Conservation (phyloP, 92 coral and sea anemone species). For the Porites evermanni region DNA sequence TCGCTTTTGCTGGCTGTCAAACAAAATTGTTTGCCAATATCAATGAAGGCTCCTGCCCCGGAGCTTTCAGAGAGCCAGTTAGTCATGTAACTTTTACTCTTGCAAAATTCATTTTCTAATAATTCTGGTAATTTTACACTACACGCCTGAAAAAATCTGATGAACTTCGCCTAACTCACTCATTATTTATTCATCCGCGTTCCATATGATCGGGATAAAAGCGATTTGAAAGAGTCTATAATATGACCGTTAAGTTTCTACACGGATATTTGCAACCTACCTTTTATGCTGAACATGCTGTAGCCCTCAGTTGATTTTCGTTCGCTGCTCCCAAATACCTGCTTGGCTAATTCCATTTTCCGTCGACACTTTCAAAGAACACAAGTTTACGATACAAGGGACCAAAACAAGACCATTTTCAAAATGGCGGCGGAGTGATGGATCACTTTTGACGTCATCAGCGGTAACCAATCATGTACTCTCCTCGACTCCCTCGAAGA, state of each 20-base stretch:
- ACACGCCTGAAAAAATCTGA: slow-evolving; percentile 38
- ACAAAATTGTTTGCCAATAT: neutral
- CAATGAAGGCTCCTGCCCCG: too few species aligned
- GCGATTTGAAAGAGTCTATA: slow-evolving; percentile 52
- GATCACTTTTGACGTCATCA: slow-evolving; percentile 79
- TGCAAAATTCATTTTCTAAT: neutral
- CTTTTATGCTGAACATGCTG: slow-evolving; percentile 80
- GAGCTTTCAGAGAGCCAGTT: neutral
- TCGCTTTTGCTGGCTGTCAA: slow-evolving; percentile 10
- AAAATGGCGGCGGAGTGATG: slow-evolving; percentile 74
- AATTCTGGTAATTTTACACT: slow-evolving; percentile 12
- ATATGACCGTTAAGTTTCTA: slow-evolving; percentile 30
- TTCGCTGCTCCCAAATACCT: slow-evolving; percentile 78
- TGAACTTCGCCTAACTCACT: slow-evolving; percentile 21
- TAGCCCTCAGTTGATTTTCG: slow-evolving; percentile 78
- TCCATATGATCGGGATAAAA: slow-evolving; percentile 61
- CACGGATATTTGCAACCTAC: slow-evolving; percentile 48
- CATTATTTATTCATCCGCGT: slow-evolving; percentile 70
- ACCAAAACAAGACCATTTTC: slow-evolving; percentile 52
- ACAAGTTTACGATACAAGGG: slow-evolving; percentile 22
- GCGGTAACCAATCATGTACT: slow-evolving; percentile 71
- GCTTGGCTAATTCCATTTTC: slow-evolving; percentile 85
- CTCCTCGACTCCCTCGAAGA: slow-evolving; percentile 21
- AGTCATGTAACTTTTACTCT: neutral
- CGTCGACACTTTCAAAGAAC: slow-evolving; percentile 29